A percentile compares a stretch with the other conserved stretches of the same genome.
These are phyloP conservation scores for Cremastinae sp. DNA, from an alignment of 2,888 invertebrate species.

Conservation along the genomic window DNA sequence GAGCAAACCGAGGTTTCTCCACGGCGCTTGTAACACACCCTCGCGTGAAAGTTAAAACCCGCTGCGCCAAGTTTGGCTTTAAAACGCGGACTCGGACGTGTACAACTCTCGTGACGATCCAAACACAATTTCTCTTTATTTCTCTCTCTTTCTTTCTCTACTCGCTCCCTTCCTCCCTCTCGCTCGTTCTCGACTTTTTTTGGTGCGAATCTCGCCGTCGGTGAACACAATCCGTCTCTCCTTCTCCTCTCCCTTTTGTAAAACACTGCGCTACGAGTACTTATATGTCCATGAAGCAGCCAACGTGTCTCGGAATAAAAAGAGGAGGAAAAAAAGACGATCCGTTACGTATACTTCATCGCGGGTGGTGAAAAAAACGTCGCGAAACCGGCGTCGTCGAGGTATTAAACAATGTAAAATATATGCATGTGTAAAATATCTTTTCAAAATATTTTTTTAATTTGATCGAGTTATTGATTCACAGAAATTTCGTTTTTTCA, in stretches of 20 bases:
- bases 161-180: constrained; percentile 25
- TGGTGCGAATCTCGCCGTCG: background rate
- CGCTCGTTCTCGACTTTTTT: background rate
- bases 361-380: constrained; percentile 49
- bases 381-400: background rate
- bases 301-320: constrained; percentile 6
- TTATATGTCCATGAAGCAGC: constrained; percentile 53
- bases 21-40: constrained; percentile 54
- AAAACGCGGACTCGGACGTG: constrained; percentile 57
- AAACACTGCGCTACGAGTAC: constrained; percentile 42
- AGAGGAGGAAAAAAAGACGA: background rate
- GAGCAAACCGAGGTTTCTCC: constrained; percentile 33
- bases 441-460: too few relatives aligned
- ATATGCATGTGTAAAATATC: too few relatives aligned
- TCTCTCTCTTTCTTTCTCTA: constrained; percentile 49
- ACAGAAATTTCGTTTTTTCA: too few relatives aligned
- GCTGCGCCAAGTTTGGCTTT: constrained; percentile 61
- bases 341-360: constrained; percentile 49
- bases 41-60: constrained; percentile 64
- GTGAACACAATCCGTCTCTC: constrained; percentile 44
- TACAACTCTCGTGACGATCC: constrained; percentile 47
- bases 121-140: constrained; percentile 44
- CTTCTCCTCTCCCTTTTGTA: constrained; percentile 31
- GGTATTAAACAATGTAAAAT: too few relatives aligned
- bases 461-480: too few relatives aligned